Conservation (phyloP, 2,113 vertebrate genomes). For the Chamaea fasciata region DNA sequence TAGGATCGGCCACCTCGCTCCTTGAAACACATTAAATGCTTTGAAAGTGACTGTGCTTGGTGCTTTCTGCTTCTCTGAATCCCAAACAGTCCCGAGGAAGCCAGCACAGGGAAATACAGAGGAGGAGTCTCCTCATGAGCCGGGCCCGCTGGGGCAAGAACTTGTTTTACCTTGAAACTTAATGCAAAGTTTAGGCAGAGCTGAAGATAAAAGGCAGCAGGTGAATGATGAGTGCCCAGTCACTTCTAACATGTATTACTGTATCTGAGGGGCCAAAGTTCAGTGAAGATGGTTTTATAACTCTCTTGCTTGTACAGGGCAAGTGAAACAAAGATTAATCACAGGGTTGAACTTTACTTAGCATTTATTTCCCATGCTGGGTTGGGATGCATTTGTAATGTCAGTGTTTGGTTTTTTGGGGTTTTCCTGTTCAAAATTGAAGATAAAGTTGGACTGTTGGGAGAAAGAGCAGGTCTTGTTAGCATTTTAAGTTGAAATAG, state of each 20-base stretch:
- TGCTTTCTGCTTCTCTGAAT: background rate
- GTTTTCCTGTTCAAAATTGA: background rate
- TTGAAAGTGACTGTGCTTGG: background rate
- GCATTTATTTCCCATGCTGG: background rate
- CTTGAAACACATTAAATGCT: fast-evolving
- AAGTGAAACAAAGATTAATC: background rate
- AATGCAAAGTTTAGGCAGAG: background rate
- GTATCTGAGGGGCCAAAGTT: background rate
- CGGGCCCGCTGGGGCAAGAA: background rate
- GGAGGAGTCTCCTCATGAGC: background rate
- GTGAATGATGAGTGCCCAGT: background rate
- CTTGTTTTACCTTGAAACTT: background rate
- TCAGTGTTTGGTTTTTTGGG: background rate
- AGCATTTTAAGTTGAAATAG: background rate
- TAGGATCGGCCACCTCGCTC: fast-evolving
- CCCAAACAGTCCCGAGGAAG: fast-evolving
- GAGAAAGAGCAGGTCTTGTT: background rate
- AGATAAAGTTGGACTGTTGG: background rate
- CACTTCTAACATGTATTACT: background rate
- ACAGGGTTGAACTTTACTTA: background rate
- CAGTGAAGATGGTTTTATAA: background rate
- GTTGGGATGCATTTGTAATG: background rate
- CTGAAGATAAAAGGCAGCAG: background rate
- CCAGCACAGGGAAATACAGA: background rate
- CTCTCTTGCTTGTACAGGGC: background rate